Percentiles rank a stretch among this genome's conserved stretches.
phyloP scores from a whole-genome alignment of 2,797 vertebrate genomes.

The Bradypodion pumilum region DNA sequence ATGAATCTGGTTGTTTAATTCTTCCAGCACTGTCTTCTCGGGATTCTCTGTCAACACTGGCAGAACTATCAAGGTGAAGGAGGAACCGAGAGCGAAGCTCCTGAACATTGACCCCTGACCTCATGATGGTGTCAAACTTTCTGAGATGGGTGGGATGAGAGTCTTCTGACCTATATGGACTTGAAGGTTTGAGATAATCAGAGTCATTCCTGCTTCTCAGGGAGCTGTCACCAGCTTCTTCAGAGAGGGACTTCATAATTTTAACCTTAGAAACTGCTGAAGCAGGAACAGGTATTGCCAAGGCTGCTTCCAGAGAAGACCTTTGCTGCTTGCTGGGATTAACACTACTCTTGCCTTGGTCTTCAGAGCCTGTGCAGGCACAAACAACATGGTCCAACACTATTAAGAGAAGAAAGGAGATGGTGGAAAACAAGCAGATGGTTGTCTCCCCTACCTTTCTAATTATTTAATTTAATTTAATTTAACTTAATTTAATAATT shows the following conservation, averaged over 20 bases:
- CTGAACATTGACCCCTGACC: constrained; percentile 55
- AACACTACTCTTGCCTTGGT: neutral
- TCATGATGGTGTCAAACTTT: constrained; percentile 57
- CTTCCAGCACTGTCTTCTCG: constrained; percentile 4
- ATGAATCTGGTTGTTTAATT: neutral
- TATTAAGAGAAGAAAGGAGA: neutral
- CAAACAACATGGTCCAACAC: neutral
- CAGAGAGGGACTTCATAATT: constrained; percentile 36
- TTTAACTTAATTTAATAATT: too few species aligned
- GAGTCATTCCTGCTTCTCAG: constrained; percentile 20
- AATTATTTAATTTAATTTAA: too few species aligned
- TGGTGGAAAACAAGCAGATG: neutral
- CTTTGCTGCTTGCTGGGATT: neutral
- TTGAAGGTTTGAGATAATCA: neutral
- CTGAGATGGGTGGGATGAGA: constrained; percentile 23
- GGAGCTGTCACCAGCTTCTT: constrained; percentile 18
- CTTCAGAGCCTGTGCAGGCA: constrained; percentile 24
- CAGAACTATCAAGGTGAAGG: constrained; percentile 8
- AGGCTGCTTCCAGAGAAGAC: neutral
- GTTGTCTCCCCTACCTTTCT: neutral
- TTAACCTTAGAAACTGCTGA: constrained; percentile 25
- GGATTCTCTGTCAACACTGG: constrained; percentile 15
- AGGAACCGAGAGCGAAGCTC: constrained; percentile 55
- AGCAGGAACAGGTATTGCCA: neutral
- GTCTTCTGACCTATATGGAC: neutral